Conservation (phyloP, 2,113 vertebrate genomes). For the Upupa epops region DNA sequence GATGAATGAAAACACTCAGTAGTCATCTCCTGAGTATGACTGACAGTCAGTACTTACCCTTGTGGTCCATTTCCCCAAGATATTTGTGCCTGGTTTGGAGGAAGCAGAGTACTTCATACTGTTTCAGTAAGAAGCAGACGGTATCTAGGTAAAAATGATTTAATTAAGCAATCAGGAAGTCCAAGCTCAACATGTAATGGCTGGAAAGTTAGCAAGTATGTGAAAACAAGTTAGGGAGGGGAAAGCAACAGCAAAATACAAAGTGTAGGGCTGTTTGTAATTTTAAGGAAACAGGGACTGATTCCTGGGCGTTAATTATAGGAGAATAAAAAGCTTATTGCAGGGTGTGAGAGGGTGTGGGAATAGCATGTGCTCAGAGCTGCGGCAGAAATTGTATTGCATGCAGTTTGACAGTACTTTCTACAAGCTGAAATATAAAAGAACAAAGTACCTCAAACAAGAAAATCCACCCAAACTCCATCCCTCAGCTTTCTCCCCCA, state of each 20-base stretch:
- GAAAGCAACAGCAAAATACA: background rate
- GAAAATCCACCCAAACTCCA: background rate
- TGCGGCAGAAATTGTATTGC: background rate
- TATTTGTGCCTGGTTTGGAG: background rate
- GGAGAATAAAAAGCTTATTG: slow-evolving; percentile 32
- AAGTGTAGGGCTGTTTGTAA: background rate
- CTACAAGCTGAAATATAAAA: background rate
- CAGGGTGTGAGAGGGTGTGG: slow-evolving; percentile 35
- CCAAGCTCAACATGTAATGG: slow-evolving; percentile 10
- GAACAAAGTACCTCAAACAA: background rate
- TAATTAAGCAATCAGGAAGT: slow-evolving; percentile 22
- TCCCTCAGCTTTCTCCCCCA: background rate
- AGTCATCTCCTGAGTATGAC: background rate
- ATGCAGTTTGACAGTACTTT: slow-evolving; percentile 32
- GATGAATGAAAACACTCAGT: background rate
- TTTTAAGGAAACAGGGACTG: slow-evolving; percentile 10
- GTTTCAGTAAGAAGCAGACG: slow-evolving; percentile 5
- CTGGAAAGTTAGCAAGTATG: background rate
- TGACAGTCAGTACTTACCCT: background rate
- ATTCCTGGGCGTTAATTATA: slow-evolving; percentile 31
- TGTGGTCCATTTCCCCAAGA: background rate
- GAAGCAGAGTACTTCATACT: background rate
- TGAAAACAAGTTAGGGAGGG: slow-evolving; percentile 19
- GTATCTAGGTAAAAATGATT: slow-evolving; percentile 17
- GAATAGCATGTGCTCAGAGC: background rate